These are phyloP conservation scores for Bolinopsis microptera DNA, from an alignment of 37 sponge, comb jelly and placozoan species.

Conservation along the genomic window DNA sequence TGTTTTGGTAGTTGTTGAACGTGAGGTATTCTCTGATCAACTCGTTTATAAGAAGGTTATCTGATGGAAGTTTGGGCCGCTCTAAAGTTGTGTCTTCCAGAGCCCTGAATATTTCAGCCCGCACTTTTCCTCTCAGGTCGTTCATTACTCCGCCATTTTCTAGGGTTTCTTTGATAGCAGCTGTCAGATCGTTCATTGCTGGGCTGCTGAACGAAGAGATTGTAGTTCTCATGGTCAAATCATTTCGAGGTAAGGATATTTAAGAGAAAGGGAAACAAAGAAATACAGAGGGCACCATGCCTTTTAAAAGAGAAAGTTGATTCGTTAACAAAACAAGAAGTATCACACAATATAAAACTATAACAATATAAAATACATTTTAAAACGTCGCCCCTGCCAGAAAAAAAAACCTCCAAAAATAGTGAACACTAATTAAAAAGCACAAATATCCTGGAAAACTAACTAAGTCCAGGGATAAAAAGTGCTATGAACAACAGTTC, in stretches of 20 bases:
- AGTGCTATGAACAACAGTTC: slow-evolving; percentile 35
- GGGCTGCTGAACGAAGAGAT: too few relatives aligned
- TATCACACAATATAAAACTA: too few relatives aligned
- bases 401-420: too few relatives aligned
- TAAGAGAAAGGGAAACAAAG: background rate
- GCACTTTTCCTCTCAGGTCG: slow-evolving; percentile 70
- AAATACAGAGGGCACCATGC: too few relatives aligned
- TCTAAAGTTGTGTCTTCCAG: slow-evolving; percentile 66
- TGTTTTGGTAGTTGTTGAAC: slow-evolving; percentile 79
- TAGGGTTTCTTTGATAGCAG: slow-evolving; percentile 75
- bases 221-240: background rate
- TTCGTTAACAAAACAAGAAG: too few relatives aligned
- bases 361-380: too few relatives aligned
- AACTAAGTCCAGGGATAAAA: slow-evolving; percentile 62
- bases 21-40: slow-evolving; percentile 87
- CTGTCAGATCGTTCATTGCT: slow-evolving; percentile 37
- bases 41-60: slow-evolving; percentile 86
- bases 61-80: slow-evolving; percentile 71
- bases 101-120: slow-evolving; percentile 78
- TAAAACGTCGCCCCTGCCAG: too few relatives aligned
- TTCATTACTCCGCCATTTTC: slow-evolving; percentile 72
- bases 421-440: too few relatives aligned
- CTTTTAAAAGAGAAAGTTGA: too few relatives aligned
- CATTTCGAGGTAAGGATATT: background rate
- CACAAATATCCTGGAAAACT: too few relatives aligned